Conservation (phyloP, 2,797 vertebrate species). For the Lacerta viridis region DNA sequence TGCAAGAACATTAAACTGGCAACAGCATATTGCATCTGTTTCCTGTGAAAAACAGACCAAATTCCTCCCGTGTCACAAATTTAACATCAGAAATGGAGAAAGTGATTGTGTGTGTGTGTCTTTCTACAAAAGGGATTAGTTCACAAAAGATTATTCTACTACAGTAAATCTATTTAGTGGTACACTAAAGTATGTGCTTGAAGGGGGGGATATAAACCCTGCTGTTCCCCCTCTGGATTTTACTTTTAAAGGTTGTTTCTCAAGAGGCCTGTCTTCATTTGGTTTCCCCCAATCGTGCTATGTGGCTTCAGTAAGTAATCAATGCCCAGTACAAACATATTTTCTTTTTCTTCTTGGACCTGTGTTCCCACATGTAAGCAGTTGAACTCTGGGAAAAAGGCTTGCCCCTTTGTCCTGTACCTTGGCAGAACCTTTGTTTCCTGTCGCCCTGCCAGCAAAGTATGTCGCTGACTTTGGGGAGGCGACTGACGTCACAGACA, state of each 20-base stretch:
- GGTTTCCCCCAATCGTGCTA: not conserved
- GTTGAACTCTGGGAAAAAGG: not conserved
- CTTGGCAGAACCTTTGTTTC: slow-evolving; percentile 29
- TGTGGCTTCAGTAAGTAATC: not conserved
- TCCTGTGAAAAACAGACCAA: no score
- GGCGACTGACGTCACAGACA: slow-evolving; percentile 11
- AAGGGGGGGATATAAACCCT: no score
- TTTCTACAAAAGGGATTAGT: no score
- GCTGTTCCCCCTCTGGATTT: not conserved
- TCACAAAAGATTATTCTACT: no score
- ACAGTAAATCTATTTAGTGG: no score
- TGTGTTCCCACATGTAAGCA: no score
- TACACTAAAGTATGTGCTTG: no score
- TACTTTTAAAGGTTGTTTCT: not conserved
- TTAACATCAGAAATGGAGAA: no score
- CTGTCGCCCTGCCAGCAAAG: slow-evolving; percentile 10
- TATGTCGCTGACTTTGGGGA: slow-evolving; percentile 13
- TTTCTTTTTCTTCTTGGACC: not conserved
- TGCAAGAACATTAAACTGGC: no score
- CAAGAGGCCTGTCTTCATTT: not conserved
- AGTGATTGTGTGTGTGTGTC: no score
- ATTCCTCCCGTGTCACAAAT: no score
- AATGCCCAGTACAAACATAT: not conserved
- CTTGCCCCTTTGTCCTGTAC: slow-evolving; percentile 3
- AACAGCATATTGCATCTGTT: no score